These are phyloP conservation scores for Bemisia tabaci DNA, from an alignment of 1,140 invertebrate species.

Conservation along the genomic window DNA sequence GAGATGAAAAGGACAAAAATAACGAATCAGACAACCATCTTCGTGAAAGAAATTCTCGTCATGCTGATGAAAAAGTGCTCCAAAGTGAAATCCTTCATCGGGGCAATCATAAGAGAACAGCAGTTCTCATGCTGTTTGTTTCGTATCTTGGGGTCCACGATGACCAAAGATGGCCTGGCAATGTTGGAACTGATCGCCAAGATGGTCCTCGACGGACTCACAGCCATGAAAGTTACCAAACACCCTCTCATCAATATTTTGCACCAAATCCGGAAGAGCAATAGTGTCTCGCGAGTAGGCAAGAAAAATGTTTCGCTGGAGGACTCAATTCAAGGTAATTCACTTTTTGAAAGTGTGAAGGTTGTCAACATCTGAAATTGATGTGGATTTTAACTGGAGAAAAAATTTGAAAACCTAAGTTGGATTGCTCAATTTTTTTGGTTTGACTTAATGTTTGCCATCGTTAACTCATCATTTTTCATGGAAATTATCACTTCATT, in stretches of 20 bases:
- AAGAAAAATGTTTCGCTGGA: neutral
- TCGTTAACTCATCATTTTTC: too few relatives aligned
- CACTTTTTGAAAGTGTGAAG: too few relatives aligned
- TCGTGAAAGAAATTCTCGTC: slow-evolving; percentile 8
- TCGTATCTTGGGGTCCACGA: neutral
- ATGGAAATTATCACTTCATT: too few relatives aligned
- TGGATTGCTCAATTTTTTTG: too few relatives aligned
- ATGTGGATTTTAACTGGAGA: too few relatives aligned
- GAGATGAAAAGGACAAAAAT: slow-evolving; percentile 2
- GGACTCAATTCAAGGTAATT: slow-evolving; percentile 7
- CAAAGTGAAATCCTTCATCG: neutral
- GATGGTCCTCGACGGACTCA: neutral
- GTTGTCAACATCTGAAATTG: too few relatives aligned
- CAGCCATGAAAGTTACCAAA: slow-evolving; percentile 4
- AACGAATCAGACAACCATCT: slow-evolving; percentile 1
- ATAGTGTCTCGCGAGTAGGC: neutral
- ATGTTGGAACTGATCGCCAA: slow-evolving; percentile 4
- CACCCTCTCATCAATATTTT: slow-evolving; percentile 16
- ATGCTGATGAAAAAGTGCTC: slow-evolving; percentile 4
- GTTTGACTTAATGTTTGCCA: too few relatives aligned
- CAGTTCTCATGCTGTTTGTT: neutral
- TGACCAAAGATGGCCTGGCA: slow-evolving; percentile 2
- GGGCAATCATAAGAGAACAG: neutral
- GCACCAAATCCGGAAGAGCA: slow-evolving; percentile 10
- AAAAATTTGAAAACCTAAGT: too few relatives aligned